phyloP scores from a whole-genome alignment of 2,797 vertebrate genomes.

The Spinus olivaceus region DNA sequence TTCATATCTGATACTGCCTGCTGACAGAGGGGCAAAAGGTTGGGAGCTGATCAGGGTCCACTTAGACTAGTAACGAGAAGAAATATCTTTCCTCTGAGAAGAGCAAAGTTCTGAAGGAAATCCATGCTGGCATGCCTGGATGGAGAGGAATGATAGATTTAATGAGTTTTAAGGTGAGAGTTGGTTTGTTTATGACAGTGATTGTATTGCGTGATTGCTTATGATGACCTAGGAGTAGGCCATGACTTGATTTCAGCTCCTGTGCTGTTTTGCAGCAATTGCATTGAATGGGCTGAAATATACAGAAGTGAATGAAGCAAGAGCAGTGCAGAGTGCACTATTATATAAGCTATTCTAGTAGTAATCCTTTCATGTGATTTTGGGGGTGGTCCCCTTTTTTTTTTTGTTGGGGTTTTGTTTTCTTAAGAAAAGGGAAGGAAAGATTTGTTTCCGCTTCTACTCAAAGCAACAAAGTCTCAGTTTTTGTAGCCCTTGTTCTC shows the following conservation, averaged over 20 bases:
- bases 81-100: not conserved
- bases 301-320: not conserved
- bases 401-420: accelerated
- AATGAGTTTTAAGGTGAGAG: not conserved
- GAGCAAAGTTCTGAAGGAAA: not conserved
- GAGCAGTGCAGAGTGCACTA: not conserved
- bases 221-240: not conserved
- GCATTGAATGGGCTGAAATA: not conserved
- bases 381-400: not conserved
- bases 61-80: not conserved
- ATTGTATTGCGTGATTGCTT: not conserved
- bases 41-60: not conserved
- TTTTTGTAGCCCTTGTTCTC: not conserved
- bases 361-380: not conserved
- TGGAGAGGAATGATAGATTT: not conserved
- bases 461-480: not conserved
- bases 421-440: not conserved
- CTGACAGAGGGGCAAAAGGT: not conserved
- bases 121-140: not conserved
- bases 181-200: not conserved
- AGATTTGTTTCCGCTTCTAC: not conserved
- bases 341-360: not conserved
- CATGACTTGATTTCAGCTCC: not conserved
- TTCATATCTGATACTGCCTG: accelerated
- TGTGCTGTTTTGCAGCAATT: not conserved